These are phyloP conservation scores for Rhea americana DNA, from an alignment of 2,113 vertebrate species.

Conservation along the genomic window DNA sequence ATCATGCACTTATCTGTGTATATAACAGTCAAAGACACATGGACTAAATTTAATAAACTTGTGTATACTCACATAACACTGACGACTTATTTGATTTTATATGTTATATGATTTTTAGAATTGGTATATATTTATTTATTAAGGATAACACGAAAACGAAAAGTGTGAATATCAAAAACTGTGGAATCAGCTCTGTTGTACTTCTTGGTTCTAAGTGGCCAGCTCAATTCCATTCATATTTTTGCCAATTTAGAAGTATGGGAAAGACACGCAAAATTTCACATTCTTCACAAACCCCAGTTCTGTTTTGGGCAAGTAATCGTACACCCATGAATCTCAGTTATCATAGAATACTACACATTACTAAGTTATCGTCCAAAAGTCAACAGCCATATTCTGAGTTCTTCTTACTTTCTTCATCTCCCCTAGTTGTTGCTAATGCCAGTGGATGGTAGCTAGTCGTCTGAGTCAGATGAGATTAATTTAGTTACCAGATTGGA, in stretches of 20 bases:
- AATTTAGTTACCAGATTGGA: not conserved
- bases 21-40: not conserved
- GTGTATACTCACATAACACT: not conserved
- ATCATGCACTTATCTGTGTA: not conserved
- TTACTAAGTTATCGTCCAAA: slow-evolving; percentile 8
- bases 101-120: not conserved
- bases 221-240: not conserved
- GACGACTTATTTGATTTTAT: not conserved
- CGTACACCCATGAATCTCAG: not conserved
- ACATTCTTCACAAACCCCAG: not conserved
- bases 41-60: not conserved
- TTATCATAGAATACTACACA: not conserved
- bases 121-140: not conserved
- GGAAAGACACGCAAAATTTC: not conserved
- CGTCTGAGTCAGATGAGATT: not conserved
- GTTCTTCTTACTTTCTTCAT: slow-evolving; percentile 1
- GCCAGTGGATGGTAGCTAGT: not conserved
- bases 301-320: not conserved
- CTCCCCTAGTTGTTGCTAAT: not conserved
- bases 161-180: not conserved
- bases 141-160: not conserved
- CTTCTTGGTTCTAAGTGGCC: not conserved
- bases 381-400: not conserved
- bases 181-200: not conserved
- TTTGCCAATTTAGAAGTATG: not conserved